Evolutionary conservation across 2,113 vertebrate species (phyloP).

Genomic region (Rousettus leschenaultii): DNA sequence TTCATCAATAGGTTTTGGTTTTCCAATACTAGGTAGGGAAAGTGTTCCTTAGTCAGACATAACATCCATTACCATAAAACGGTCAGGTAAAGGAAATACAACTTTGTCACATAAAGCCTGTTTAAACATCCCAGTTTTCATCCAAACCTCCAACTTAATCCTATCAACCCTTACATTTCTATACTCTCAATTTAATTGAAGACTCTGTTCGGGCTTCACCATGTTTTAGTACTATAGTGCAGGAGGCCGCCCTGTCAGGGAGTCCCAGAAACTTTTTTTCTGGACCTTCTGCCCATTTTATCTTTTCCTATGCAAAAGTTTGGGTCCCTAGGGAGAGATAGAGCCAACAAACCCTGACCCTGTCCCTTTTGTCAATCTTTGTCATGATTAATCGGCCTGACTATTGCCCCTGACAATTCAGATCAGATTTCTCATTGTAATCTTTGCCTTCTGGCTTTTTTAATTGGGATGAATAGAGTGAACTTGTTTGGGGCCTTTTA

Average conservation of each 20-base stretch:
- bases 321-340: background rate
- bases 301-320: background rate
- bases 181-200: background rate
- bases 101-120: background rate
- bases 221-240: background rate
- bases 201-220: background rate
- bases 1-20: background rate
- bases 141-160: background rate
- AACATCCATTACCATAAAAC: background rate
- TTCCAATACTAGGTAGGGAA: background rate
- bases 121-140: background rate
- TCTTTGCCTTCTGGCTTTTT: slow-evolving; percentile 26
- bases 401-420: background rate
- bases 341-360: background rate
- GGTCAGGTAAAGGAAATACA: background rate
- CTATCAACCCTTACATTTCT: background rate
- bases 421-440: background rate
- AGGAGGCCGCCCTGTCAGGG: background rate
- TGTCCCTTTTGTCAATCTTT: background rate
- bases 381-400: background rate
- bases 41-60: background rate
- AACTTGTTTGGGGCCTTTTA: background rate
- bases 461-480: background rate
- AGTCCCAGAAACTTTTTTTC: background rate
- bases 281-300: background rate